A percentile compares a stretch with the other conserved stretches of the same genome.
Conservation (phyloP, 2,888 invertebrate species). For the Norana najaformis region DNA sequence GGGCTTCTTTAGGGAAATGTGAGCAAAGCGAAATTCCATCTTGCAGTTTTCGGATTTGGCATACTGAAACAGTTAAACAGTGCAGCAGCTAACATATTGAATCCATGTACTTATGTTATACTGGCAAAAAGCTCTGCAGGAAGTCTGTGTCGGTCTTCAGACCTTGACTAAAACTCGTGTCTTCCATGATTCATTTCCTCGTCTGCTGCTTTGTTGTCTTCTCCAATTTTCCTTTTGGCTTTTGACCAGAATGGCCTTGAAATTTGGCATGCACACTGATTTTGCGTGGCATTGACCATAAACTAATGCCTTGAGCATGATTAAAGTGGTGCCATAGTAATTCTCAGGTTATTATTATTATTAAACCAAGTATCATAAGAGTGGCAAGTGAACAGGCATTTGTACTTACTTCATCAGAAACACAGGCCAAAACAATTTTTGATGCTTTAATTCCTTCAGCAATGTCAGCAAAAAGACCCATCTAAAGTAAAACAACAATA, state of each 20-base stretch:
- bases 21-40: constrained; percentile 61
- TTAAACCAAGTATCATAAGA: background rate
- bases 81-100: background rate
- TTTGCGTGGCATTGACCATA: background rate
- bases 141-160: background rate
- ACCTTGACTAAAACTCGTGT: background rate
- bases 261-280: background rate
- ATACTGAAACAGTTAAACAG: constrained; percentile 50
- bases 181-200: background rate
- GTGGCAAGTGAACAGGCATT: background rate
- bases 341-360: background rate
- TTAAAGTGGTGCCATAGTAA: background rate
- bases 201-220: background rate
- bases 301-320: background rate
- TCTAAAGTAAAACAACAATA: constrained; percentile 45
- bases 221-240: background rate
- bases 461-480: constrained; percentile 59
- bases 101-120: too few relatives aligned
- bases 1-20: constrained; percentile 54
- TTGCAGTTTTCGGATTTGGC: constrained; percentile 56
- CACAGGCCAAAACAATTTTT: constrained; percentile 59
- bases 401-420: constrained; percentile 56
- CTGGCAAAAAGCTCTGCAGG: too few relatives aligned
- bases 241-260: background rate
- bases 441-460: constrained; percentile 56